Base-by-base conservation (phyloP, 2,113 vertebrate species). In the Amphiprion percula region DNA sequence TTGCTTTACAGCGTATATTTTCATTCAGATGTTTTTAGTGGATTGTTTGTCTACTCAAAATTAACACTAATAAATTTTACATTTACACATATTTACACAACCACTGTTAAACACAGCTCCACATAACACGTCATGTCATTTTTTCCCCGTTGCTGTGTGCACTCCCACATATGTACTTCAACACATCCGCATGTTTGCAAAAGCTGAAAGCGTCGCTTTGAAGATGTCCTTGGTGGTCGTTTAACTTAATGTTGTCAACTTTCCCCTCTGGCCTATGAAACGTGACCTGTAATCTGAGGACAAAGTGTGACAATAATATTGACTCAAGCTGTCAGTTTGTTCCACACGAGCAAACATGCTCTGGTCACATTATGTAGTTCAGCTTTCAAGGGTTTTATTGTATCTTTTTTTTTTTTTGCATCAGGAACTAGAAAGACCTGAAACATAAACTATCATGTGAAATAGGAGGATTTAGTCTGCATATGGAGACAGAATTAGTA, bases 301-400 rank as follows among this genome's bases (percentile, higher is more conserved):
- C 77, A 80, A 44, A 75, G 58, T 8, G n/a, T 41, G 44, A 68
- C 69, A 66, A 86, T 80, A 91, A 91, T 93, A 91, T 92, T 95
- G 86, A 92, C 87, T 81, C 47, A 52, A 71, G 47, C 19, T 47
- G 19, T 33, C 26, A 39, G 63, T 68, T 68, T 87, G 59, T 76
- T 26, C 47, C 28, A 8, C 7, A 2, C 37, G 56, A 58, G 37
- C 63, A 82, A 92, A 91, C 84, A 84, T 11, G 60, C 24, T 10
- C 4, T 30, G 53, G 66, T 86, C 82, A 82, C 21, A 10, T 84
- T 30, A 30, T 30, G 81, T 83, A 30, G 26, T 76, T 77, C 53
- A 46, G 6, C 10, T 64, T 74, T 64, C 30, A 6, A 6, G 4
- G 4, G 4, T 41, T 53, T 67, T 67, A 1, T 59, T 10, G 4